These are phyloP conservation scores for Acrocyrtus sp. DNA, from an alignment of 2,888 invertebrate species.

Conservation along the genomic window DNA sequence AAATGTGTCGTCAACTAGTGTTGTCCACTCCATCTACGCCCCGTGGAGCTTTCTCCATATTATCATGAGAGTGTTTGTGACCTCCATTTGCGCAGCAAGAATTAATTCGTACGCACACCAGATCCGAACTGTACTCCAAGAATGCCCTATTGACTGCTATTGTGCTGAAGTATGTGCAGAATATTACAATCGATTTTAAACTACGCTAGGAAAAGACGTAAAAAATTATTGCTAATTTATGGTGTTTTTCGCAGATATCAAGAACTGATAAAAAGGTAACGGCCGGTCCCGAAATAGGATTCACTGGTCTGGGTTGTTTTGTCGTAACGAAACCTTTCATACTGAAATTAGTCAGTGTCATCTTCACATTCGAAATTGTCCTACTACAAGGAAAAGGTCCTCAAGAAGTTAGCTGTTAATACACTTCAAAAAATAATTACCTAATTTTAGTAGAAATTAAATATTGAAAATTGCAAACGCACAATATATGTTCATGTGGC, in stretches of 20 bases:
- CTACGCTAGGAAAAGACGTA: too few species aligned
- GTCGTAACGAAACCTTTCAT: slow-evolving; percentile 51
- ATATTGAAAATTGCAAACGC: too few species aligned
- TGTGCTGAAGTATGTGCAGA: slow-evolving; percentile 28
- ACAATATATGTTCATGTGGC: too few species aligned
- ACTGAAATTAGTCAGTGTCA: slow-evolving; percentile 42
- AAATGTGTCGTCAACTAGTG: slow-evolving; percentile 13
- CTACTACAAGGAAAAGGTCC: slow-evolving; percentile 45
- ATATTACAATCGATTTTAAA: neutral
- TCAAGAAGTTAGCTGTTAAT: too few species aligned
- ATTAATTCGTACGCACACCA: slow-evolving; percentile 38
- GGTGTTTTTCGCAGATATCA: slow-evolving; percentile 15
- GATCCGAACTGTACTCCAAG: slow-evolving; percentile 30
- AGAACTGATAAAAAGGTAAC: slow-evolving; percentile 43
- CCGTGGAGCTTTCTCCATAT: slow-evolving; percentile 53
- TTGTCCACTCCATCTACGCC: slow-evolving; percentile 35
- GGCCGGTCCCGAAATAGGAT: slow-evolving; percentile 48
- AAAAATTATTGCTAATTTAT: neutral
- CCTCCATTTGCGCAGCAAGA: slow-evolving; percentile 36
- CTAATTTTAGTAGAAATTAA: too few species aligned
- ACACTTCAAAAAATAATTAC: too few species aligned
- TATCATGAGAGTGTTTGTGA: slow-evolving; percentile 31
- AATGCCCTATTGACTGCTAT: slow-evolving; percentile 47
- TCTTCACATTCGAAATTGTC: slow-evolving; percentile 56
- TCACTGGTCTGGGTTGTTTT: slow-evolving; percentile 49